Conservation (phyloP, 2,888 invertebrate species). For the Anarsia innoxiella region DNA sequence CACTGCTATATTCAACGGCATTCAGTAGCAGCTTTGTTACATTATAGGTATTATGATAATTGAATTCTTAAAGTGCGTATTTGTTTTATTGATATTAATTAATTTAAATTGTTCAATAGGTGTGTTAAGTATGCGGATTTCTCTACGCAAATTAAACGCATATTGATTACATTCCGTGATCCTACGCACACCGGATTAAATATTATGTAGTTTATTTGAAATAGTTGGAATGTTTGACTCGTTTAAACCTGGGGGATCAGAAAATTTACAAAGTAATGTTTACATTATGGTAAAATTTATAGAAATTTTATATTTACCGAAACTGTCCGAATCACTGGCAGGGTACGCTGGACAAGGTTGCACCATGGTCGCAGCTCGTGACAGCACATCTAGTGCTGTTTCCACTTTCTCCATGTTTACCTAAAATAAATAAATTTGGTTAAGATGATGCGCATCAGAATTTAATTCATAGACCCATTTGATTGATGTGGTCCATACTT, state of each 20-base stretch:
- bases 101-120: slow-evolving; percentile 16
- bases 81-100: slow-evolving; percentile 18
- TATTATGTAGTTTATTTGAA: slow-evolving; percentile 6
- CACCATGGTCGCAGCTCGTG: slow-evolving; percentile 92
- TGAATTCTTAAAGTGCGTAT: no score
- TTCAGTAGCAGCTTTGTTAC: slow-evolving; percentile 4
- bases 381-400: slow-evolving; percentile 89
- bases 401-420: slow-evolving; percentile 81
- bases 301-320: slow-evolving; percentile 58
- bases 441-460: no score
- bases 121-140: slow-evolving; percentile 4
- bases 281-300: not conserved
- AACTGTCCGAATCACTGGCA: slow-evolving; percentile 65
- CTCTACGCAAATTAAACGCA: slow-evolving; percentile 1
- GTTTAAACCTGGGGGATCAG: no score
- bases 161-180: slow-evolving; percentile 9
- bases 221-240: no score
- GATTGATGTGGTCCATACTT: no score
- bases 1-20: not conserved
- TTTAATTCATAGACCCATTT: no score
- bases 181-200: slow-evolving; percentile 10
- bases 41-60: not conserved
- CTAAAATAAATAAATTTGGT: slow-evolving; percentile 20
- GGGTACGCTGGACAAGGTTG: slow-evolving; percentile 79
- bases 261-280: not conserved